Percentiles rank a stretch among this genome's conserved stretches.
phyloP scores from a whole-genome alignment of 1,140 invertebrate genomes.

The Drosophila subobscura region DNA sequence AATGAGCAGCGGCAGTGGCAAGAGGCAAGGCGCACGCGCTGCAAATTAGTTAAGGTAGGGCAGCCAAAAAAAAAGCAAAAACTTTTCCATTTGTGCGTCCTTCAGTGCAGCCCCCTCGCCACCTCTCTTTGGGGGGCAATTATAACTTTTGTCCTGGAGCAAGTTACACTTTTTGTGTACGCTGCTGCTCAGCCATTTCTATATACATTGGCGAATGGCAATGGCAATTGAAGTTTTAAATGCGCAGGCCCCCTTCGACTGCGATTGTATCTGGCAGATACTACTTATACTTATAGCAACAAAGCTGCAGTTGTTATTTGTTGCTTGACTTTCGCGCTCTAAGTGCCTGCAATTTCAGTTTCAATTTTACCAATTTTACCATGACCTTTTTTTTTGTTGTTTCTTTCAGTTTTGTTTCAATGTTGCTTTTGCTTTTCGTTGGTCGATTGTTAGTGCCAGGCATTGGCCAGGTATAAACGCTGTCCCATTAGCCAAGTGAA shows the following conservation, averaged over 20 bases:
- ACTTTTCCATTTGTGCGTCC: constrained; percentile 51
- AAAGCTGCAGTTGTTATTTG: constrained; percentile 22
- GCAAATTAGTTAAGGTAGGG: constrained; percentile 37
- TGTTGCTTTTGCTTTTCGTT: no score
- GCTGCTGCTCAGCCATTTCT: constrained; percentile 46
- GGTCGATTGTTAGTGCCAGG: constrained; percentile 55
- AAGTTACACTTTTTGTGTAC: constrained; percentile 16
- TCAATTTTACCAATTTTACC: constrained; percentile 78
- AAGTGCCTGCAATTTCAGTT: constrained; percentile 76
- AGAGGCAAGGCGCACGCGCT: constrained; percentile 39
- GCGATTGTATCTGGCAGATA: constrained; percentile 59
- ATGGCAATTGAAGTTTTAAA: constrained; percentile 55
- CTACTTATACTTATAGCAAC: constrained; percentile 18
- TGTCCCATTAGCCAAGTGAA: constrained; percentile 71
- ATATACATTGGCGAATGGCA: constrained; percentile 38
- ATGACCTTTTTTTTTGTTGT: constrained; percentile 68
- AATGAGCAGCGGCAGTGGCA: constrained; percentile 38
- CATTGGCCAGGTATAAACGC: constrained; percentile 42
- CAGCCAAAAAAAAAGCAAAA: constrained; percentile 6
- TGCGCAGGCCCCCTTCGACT: constrained; percentile 23
- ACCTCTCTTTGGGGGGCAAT: constrained; percentile 26
- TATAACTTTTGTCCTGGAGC: constrained; percentile 45
- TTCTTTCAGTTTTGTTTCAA: not conserved
- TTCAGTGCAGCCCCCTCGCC: constrained; percentile 29
- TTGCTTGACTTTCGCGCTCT: constrained; percentile 67